These are phyloP conservation scores for Eurytoma adleriae DNA, from an alignment of 2,888 invertebrate species.

Conservation along the genomic window DNA sequence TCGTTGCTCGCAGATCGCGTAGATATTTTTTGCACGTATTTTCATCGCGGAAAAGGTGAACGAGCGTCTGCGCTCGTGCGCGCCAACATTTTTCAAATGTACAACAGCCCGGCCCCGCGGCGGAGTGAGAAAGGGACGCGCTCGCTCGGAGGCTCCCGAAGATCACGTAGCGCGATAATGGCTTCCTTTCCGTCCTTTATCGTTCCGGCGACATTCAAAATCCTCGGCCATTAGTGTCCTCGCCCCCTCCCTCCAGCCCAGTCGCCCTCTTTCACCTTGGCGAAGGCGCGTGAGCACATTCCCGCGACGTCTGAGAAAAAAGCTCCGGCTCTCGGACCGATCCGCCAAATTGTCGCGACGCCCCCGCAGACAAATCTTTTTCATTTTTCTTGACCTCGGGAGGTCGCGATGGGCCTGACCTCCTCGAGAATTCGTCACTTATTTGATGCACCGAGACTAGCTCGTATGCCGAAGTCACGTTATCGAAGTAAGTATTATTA, in stretches of 20 bases:
- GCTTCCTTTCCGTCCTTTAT: conserved; percentile 72
- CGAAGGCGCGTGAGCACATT: not conserved
- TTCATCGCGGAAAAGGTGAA: not conserved
- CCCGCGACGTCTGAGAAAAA: not conserved
- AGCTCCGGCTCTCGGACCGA: conserved; percentile 8
- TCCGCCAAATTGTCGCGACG: conserved; percentile 43
- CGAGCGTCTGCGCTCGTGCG: not conserved
- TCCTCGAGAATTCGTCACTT: conserved; percentile 11
- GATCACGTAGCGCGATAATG: conserved; percentile 74
- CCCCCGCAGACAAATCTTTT: conserved; percentile 37
- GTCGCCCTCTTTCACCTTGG: conserved; percentile 19
- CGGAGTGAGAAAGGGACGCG: not conserved
- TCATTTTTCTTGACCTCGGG: conserved; percentile 31
- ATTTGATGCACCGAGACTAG: too few relatives aligned
- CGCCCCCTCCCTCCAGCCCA: not conserved
- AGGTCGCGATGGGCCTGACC: not conserved
- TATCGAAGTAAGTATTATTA: too few relatives aligned
- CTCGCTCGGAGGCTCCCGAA: conserved; percentile 54
- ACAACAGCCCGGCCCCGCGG: conserved; percentile 3
- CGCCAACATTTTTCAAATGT: conserved; percentile 18
- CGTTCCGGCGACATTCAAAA: conserved; percentile 72
- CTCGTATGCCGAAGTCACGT: too few relatives aligned
- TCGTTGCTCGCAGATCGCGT: not conserved
- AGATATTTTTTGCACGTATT: conserved; percentile 37
- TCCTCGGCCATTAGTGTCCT: conserved; percentile 62